These are phyloP conservation scores for Tolypeutes matacus DNA, from an alignment of 2,797 vertebrate genomes.

Conservation along the genomic window DNA sequence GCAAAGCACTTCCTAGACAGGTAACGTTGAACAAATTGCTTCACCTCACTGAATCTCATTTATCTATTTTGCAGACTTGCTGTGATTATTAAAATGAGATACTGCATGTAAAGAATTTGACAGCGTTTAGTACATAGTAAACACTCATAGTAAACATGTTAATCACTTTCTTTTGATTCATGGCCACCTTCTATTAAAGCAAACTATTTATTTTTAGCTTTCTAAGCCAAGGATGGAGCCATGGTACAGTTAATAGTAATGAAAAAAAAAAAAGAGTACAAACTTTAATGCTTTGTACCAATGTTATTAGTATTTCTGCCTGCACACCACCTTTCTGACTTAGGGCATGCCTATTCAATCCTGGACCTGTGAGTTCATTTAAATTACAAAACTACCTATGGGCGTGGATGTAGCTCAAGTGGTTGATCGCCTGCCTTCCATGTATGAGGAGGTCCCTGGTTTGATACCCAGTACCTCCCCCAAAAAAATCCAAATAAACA, in stretches of 20 bases:
- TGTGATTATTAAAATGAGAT: slow-evolving; percentile 38
- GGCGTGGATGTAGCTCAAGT: no score
- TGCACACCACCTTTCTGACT: slow-evolving; percentile 26
- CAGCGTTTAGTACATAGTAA: slow-evolving; percentile 4
- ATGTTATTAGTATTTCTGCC: slow-evolving; percentile 47
- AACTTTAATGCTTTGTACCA: background rate
- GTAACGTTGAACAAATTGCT: background rate
- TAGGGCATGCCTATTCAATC: background rate
- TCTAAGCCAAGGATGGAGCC: background rate
- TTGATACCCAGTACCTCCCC: no score
- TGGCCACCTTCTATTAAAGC: slow-evolving; percentile 35
- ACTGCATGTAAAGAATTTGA: background rate
- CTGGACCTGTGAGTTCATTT: slow-evolving; percentile 6
- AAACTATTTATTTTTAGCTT: slow-evolving; percentile 52
- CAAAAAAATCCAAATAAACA: no score
- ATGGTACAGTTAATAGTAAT: slow-evolving; percentile 40
- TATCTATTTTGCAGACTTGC: background rate
- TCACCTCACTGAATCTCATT: slow-evolving; percentile 33
- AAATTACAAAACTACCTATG: slow-evolving; percentile 20
- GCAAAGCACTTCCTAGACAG: background rate
- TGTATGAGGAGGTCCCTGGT: no score
- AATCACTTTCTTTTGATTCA: slow-evolving; percentile 2
- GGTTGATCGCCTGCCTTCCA: no score
- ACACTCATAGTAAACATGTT: slow-evolving; percentile 30
- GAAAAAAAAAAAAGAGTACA: background rate